These are phyloP conservation scores for Naja naja DNA, from an alignment of 2,113 vertebrate species.

Conservation along the genomic window DNA sequence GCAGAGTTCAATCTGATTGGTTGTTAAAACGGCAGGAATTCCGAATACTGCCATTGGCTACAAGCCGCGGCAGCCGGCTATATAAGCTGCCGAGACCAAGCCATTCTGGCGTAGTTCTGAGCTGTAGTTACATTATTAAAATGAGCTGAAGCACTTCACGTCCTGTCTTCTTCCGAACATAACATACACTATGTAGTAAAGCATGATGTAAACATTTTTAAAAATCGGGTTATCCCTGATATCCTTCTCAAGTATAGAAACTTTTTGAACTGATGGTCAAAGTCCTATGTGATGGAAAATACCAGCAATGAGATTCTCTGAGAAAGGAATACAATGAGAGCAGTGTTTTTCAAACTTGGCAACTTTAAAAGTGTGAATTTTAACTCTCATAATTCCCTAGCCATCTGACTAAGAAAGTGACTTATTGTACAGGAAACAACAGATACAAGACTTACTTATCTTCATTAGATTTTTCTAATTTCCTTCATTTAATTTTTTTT, in stretches of 20 bases:
- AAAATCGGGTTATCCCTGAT: neutral
- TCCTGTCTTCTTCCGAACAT: too few species aligned
- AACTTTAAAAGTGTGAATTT: neutral
- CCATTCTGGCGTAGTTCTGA: too few species aligned
- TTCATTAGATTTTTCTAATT: constrained; percentile 30
- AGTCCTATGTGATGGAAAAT: neutral
- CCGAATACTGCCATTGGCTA: too few species aligned
- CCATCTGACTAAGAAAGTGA: neutral
- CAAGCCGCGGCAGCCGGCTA: too few species aligned
- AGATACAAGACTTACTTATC: constrained; percentile 25
- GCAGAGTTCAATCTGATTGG: too few species aligned
- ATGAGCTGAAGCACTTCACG: too few species aligned
- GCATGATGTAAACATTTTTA: neutral
- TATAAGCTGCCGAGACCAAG: too few species aligned
- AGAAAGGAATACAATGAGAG: neutral
- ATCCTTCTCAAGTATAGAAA: neutral
- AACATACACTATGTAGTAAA: constrained; percentile 33
- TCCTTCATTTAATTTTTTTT: constrained; percentile 39
- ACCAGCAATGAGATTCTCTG: neutral
- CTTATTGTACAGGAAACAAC: constrained; percentile 10
- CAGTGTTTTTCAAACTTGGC: neutral
- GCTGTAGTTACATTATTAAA: too few species aligned
- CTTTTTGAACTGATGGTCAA: neutral
- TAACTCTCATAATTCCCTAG: neutral
- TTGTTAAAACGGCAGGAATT: too few species aligned